These are phyloP conservation scores for Lissocephala sabroskyi DNA, from an alignment of 2,888 invertebrate genomes.

Conservation along the genomic window DNA sequence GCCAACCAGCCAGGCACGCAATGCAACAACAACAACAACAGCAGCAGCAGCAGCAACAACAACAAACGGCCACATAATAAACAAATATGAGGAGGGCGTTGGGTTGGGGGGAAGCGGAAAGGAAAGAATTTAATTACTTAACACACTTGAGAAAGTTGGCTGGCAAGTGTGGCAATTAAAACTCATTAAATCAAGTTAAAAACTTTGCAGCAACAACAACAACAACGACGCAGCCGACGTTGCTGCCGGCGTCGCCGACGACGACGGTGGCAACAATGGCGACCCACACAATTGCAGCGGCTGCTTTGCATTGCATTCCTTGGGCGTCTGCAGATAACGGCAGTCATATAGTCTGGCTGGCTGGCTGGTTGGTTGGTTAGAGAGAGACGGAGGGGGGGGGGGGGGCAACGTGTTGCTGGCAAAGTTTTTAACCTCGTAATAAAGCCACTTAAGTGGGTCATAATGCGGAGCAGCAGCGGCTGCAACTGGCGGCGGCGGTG, in stretches of 20 bases:
- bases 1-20: too few species aligned
- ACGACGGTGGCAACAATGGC: not conserved
- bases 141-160: conserved; percentile 30
- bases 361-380: too few species aligned
- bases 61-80: too few species aligned
- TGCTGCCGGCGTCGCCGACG: not conserved
- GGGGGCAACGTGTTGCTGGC: conserved; percentile 1
- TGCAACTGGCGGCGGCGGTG: not conserved
- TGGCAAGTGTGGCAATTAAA: conserved; percentile 48
- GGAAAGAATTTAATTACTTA: conserved; percentile 20
- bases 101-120: too few species aligned
- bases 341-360: not conserved
- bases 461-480: conserved; percentile 36
- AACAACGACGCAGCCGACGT: conserved; percentile 5
- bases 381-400: too few species aligned
- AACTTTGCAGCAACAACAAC: conserved; percentile 28
- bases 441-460: conserved; percentile 68
- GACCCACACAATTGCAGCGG: not conserved
- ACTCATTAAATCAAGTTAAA: conserved; percentile 65
- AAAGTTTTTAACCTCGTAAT: conserved; percentile 64
- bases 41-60: too few species aligned
- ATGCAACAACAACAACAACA: too few species aligned
- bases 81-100: too few species aligned
- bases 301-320: conserved; percentile 6
- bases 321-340: not conserved